Base-by-base conservation (phyloP, 1,140 invertebrate genomes). In the Scylla paramamosain region DNA sequence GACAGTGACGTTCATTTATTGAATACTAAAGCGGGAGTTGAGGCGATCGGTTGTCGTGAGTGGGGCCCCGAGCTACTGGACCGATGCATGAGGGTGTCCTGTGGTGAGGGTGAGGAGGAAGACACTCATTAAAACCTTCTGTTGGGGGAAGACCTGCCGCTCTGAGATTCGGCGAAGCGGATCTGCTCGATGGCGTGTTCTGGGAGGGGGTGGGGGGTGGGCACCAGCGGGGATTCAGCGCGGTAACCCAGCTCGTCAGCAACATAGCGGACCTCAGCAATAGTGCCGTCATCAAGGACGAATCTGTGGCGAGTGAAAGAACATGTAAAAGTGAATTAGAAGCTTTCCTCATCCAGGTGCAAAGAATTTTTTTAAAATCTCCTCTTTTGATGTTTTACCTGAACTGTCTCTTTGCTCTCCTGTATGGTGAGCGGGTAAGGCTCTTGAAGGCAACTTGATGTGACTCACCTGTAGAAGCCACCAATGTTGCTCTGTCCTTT, bases 221-320 rank as follows among this genome's bases (percentile, higher is more conserved):
- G 93, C 46, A 91, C 20, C n/a, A 45, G 32, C 1, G 87, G 87
- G 88, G 93, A 94, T n/a, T 94, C 93, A 28, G 93, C 59, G n/a
- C 93, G 93, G 87, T 82, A 94, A n/a, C 93, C 93, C n/a, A 67
- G 82, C 46, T 94, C 93, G 67, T 94, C 93, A 14, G 93, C 93
- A 39, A 91, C 10, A 87, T 91, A 94, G 39, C 20, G 25, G 93
- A 94, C 59, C n/a, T 91, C 93, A 28, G 32, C 93, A 4, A 31
- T 14, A 7, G 25, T 48, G 4, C 93, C 93, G 31, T 94, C 93
- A 46, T 45, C 45, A 28, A 77, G 29, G 48, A n/a, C 59, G 88
- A 94, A 94, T 20, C 93, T 94, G 88, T 77, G 6, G 67, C 7
- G 20, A 20, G 25, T 7, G 20, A 25, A 8, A 29, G 3, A 67